A percentile compares a stretch with the other conserved stretches of the same genome.
phyloP scores from a whole-genome alignment of 2,797 vertebrate species.

The Nyctalus aviator region DNA sequence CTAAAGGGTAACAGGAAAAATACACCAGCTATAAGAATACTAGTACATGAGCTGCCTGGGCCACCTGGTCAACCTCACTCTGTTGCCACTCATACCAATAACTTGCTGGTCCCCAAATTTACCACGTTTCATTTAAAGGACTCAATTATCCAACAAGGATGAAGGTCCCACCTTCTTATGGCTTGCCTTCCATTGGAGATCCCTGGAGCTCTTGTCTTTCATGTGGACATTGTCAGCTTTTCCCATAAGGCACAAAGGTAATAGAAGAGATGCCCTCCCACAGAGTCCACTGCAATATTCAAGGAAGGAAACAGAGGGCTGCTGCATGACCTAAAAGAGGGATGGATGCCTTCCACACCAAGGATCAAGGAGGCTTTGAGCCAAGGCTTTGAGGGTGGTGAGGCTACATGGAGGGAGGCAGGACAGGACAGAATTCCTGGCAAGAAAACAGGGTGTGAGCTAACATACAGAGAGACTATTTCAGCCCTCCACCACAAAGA shows the following conservation, averaged over 20 bases:
- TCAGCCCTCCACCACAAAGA: neutral
- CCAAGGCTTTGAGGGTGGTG: neutral
- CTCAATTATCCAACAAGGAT: neutral
- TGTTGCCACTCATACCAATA: neutral
- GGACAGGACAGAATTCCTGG: neutral
- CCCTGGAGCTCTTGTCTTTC: neutral
- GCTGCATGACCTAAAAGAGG: neutral
- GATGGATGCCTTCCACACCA: neutral
- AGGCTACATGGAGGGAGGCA: neutral
- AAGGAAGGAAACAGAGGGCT: neutral
- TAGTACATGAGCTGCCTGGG: neutral
- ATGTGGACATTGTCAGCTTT: neutral
- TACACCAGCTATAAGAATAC: rapidly evolving
- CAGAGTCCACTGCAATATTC: neutral
- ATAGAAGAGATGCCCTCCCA: neutral
- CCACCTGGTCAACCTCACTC: neutral
- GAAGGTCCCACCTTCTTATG: neutral
- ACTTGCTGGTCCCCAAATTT: neutral
- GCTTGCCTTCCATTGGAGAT: neutral
- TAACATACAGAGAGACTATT: neutral
- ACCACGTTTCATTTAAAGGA: slow-evolving; percentile 44
- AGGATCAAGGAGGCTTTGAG: neutral
- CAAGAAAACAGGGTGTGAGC: neutral
- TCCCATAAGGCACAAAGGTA: neutral
- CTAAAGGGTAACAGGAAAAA: neutral